Base-by-base conservation (phyloP, 2,797 vertebrate genomes). In the Periparus ater region DNA sequence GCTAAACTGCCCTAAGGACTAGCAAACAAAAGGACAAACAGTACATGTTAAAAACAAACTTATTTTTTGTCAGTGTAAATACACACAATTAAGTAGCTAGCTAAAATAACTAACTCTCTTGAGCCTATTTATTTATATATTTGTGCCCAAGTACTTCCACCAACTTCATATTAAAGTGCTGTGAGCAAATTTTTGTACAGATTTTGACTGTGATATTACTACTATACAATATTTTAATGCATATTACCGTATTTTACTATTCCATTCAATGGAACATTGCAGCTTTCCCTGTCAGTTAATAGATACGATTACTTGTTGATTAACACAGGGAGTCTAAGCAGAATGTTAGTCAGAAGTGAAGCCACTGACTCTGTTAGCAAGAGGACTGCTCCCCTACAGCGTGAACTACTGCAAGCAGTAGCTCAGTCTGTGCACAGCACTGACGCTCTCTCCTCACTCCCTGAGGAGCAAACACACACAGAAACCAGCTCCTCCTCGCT, bases 311-410 rank as follows among this genome's bases (percentile, higher is more conserved):
- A 54, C 17, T 40, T 70, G 42, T 18, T 70, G 60, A 58, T 48
- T 55, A 51, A 53, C 51, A 36, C 20, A 10, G 47, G 54, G 58
- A 62, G 51, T 9, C 20, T 5, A 10, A 23, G 58, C 12, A 87
- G 9, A 13, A 4, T 3, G 22, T 21, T 22, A 38, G 55, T 36
- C 14, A 73, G 68, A 73, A 89, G 48, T 7, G 44, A 50, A 50
- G 34, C 17, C 40, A 4, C 3, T 29, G 63, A 15, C 57, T 47
- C 19, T 13, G 21, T 34, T 13, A 61, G 73, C 36, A 72, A 30
- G 36, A 63, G 3, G 36, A 27, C n/a, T 40, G 9, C 5, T 87
- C 5, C 25, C 26, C 22, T 11, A 2, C 5, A 16, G 10, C 0
- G 5, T 4, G 23, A 63, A 42, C 21, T 25, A 30, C 5, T 32